phyloP scores from a whole-genome alignment of 1,140 invertebrate genomes.

The Pteromalus puparum region DNA sequence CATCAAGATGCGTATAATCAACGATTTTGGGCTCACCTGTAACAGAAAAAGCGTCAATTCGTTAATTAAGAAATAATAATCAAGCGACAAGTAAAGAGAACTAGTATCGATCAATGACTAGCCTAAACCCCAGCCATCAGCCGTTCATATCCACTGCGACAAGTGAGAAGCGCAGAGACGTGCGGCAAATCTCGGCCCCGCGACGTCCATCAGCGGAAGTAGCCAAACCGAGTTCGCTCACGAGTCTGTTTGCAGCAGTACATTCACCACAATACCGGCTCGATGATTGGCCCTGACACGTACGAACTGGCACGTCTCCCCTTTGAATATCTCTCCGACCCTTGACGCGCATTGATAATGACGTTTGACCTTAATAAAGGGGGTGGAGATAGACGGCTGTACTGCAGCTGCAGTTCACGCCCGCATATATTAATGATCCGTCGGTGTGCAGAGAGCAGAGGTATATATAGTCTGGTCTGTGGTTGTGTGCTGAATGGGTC shows the following conservation, averaged over 20 bases:
- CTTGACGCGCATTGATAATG: slow-evolving; percentile 5
- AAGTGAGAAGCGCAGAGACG: neutral
- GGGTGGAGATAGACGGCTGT: neutral
- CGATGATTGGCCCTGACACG: slow-evolving; percentile 19
- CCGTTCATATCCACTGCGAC: neutral
- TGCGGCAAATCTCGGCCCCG: neutral
- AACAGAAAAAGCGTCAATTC: neutral
- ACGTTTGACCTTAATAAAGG: slow-evolving; percentile 23
- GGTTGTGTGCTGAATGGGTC: neutral
- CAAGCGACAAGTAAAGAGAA: neutral
- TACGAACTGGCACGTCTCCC: neutral
- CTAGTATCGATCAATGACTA: neutral
- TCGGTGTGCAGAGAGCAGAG: neutral
- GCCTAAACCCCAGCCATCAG: neutral
- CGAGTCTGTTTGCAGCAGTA: neutral
- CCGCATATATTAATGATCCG: neutral
- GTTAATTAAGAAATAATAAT: neutral
- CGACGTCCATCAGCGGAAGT: slow-evolving; percentile 6
- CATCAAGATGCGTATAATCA: too few species aligned
- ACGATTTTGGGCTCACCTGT: neutral
- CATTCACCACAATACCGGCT: neutral
- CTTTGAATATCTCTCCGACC: neutral
- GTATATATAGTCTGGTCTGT: neutral
- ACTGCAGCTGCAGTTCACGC: neutral
- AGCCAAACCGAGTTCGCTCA: neutral